Evolutionary conservation across 2,797 vertebrate species (phyloP), one percentile per base, ranked within the genome.

Genomic region (Forpus xanthops): DNA sequence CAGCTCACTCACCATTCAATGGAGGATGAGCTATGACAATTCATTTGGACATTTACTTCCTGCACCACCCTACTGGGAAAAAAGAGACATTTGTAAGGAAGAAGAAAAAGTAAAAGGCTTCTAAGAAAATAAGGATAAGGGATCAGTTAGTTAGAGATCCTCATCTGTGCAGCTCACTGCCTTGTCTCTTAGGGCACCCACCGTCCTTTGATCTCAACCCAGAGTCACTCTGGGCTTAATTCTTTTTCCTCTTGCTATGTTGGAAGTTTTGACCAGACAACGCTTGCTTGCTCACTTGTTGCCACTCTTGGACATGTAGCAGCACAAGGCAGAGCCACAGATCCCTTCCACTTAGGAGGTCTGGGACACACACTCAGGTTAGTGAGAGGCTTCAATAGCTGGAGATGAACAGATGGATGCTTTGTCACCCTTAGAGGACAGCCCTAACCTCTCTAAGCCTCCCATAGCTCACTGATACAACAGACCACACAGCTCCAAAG

Each of bases 1-100:
- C 0, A 0, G 42, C 64, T 71, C 2, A 0, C 37, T 55, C 42
- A 31, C 45, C 2, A 0, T 33, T 68, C 2, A 0, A n/a, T 1
- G 0, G 12, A 33, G 53, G 35, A 55, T 10, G 11, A 50, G 58
- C 45, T 13, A 7, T 0, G 37, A 21, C 3, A 9, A 35, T 66
- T 78, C 79, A 39, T 41, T 76, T 0, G 3, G 74, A 82, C 41
- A 11, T 33, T 60, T 12, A 14, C 44, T n/a, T 64, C 64, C 89
- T 73, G 56, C 31, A 61, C 89, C 89, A 68, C 61, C 65, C 61
- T 77, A 66, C 52, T 61, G 79, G 41, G 52, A 56, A 71, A 79
- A 78, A 74, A 90, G 11, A 53, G 20, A 41, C 8, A 28, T 60
- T n/a, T n/a, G 41, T 19, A 53, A 66, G 58, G 58, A 49, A 35